phyloP scores from a whole-genome alignment of 2,113 vertebrate species.

The Mustela nigripes region DNA sequence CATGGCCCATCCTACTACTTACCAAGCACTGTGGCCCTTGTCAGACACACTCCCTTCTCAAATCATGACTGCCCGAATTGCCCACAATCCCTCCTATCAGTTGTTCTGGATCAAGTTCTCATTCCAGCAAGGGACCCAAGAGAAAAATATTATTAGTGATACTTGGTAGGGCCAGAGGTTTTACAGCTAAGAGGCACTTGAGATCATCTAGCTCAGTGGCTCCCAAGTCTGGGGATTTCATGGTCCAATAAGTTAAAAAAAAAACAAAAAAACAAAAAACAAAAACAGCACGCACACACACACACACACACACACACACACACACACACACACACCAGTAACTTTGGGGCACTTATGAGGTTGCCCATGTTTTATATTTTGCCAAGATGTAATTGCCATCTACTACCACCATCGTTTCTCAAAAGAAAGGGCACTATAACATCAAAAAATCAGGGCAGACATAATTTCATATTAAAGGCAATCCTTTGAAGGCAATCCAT shows the following conservation, averaged over 20 bases:
- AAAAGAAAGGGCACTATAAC: background rate
- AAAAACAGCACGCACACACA: background rate
- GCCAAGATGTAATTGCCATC: background rate
- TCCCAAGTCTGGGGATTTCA: constrained; percentile 49
- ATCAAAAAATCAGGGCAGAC: background rate
- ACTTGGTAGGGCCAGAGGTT: background rate
- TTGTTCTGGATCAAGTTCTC: constrained; percentile 28
- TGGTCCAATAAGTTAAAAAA: constrained; percentile 26
- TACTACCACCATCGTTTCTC: background rate
- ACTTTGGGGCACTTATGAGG: background rate
- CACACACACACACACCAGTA: background rate
- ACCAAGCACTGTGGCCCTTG: background rate
- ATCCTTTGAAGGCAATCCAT: background rate
- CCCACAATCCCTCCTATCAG: background rate
- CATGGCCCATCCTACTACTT: background rate
- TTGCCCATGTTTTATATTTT: background rate
- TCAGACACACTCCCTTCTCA: background rate
- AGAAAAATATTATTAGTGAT: constrained; percentile 43
- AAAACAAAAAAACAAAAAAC: too few relatives aligned
- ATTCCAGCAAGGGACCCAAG: background rate
- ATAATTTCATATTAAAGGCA: background rate
- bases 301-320: background rate
- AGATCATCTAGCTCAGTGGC: constrained; percentile 3
- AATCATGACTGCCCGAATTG: background rate
- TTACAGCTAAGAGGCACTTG: background rate